Percentiles rank a stretch among this genome's conserved stretches.
phyloP scores from a whole-genome alignment of 2,888 invertebrate genomes.

The Mactromeris polynyma region DNA sequence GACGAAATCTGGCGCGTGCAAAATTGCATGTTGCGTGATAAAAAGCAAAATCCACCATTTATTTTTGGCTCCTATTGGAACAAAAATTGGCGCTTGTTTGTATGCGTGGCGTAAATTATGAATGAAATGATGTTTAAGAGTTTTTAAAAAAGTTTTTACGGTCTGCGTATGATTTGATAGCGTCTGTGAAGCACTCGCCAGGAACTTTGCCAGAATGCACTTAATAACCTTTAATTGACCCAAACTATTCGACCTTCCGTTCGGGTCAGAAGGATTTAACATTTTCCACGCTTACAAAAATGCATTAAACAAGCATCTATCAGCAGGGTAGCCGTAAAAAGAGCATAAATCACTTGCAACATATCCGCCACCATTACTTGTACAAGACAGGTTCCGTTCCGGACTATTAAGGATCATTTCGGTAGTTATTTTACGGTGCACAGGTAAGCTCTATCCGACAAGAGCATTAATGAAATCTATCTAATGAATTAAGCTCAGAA shows the following conservation, averaged over 20 bases:
- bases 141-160: not conserved
- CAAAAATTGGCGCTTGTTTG: slow-evolving; percentile 7
- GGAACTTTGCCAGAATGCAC: slow-evolving; percentile 43
- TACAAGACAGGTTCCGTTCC: slow-evolving; percentile 38
- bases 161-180: not conserved
- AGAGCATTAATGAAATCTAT: not conserved
- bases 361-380: slow-evolving; percentile 1
- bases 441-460: not conserved
- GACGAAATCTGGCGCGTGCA: not conserved
- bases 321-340: slow-evolving; percentile 39
- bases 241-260: slow-evolving; percentile 41
- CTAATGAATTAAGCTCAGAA: not conserved
- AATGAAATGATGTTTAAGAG: slow-evolving; percentile 11
- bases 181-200: not conserved
- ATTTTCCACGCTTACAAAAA: slow-evolving; percentile 35
- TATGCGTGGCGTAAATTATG: not conserved
- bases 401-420: slow-evolving; percentile 29
- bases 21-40: not conserved
- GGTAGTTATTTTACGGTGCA: not conserved
- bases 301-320: slow-evolving; percentile 42
- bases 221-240: slow-evolving; percentile 55
- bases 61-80: not conserved
- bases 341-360: slow-evolving; percentile 39
- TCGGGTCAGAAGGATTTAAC: slow-evolving; percentile 45
- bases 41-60: not conserved